Percentiles rank a stretch among this genome's conserved stretches.
Conservation (phyloP, 2,888 invertebrate genomes). For the Rhogogaster chlorosoma region DNA sequence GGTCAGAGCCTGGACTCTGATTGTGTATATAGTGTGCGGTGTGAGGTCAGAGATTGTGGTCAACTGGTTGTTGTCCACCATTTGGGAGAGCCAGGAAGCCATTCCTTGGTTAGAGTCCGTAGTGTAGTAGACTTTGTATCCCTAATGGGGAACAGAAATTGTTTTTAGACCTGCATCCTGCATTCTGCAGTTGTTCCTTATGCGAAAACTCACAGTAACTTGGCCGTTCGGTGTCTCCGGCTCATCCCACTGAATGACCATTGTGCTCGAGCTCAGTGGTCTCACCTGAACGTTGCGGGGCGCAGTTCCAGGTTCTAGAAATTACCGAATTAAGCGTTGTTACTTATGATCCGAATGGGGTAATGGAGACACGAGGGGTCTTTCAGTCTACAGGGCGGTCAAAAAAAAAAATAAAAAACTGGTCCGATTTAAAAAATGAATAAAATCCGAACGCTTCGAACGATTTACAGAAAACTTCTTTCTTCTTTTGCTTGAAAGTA, state of each 20-base stretch:
- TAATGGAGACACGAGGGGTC: not conserved
- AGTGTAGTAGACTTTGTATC: constrained; percentile 98
- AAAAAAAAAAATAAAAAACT: too few species aligned
- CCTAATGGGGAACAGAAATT: constrained; percentile 81
- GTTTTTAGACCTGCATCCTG: too few species aligned
- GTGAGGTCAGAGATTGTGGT: constrained; percentile 96
- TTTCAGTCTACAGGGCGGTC: not conserved
- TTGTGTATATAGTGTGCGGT: constrained; percentile 96
- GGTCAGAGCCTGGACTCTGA: constrained; percentile 95
- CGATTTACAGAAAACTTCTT: too few species aligned
- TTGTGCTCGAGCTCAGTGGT: constrained; percentile 95
- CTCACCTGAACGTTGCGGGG: constrained; percentile 96
- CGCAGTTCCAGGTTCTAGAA: constrained; percentile 95
- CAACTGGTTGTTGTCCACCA: constrained; percentile 95
- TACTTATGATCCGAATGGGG: not conserved
- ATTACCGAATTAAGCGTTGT: constrained; percentile 50
- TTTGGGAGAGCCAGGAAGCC: constrained; percentile 95
- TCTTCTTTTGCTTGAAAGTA: too few species aligned
- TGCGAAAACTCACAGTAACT: constrained; percentile 88
- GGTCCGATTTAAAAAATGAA: too few species aligned
- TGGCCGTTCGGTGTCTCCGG: constrained; percentile 98
- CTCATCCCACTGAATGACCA: constrained; percentile 99
- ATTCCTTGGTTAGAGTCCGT: constrained; percentile 92
- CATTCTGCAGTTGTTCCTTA: not conserved
- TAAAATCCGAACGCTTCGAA: too few species aligned